Evolutionary conservation across 2,888 invertebrate genomes (phyloP).

Genomic region (Calameuta idolon): DNA sequence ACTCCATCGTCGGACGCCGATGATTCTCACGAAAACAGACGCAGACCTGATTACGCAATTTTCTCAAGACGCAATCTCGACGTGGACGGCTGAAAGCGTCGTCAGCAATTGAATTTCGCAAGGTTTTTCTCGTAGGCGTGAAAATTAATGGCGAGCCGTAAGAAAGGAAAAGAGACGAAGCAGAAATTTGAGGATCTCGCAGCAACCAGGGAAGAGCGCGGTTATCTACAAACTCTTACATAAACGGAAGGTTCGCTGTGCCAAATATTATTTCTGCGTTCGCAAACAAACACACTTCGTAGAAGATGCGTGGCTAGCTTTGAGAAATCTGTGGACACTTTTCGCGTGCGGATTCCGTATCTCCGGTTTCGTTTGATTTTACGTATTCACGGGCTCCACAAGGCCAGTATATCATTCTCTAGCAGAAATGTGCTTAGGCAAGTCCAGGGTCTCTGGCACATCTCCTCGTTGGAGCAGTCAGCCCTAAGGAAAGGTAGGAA

Average conservation of each 20-base stretch:
- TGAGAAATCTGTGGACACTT: slow-evolving; percentile 6
- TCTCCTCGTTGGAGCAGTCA: too few species aligned
- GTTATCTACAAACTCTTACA: slow-evolving; percentile 31
- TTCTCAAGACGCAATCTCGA: neutral
- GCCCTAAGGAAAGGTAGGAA: too few species aligned
- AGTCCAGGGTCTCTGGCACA: too few species aligned
- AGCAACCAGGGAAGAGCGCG: neutral
- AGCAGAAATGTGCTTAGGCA: too few species aligned
- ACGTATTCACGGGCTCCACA: neutral
- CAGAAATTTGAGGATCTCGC: slow-evolving; percentile 11
- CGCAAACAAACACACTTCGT: slow-evolving; percentile 34
- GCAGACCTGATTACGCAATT: neutral
- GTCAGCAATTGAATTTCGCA: neutral
- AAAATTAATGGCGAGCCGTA: slow-evolving; percentile 21
- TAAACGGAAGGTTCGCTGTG: slow-evolving; percentile 43
- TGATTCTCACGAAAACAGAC: neutral
- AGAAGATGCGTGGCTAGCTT: neutral
- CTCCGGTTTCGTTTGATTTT: slow-evolving; percentile 18
- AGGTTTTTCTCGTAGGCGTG: neutral
- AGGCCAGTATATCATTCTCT: neutral
- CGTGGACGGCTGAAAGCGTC: neutral
- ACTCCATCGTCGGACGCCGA: neutral
- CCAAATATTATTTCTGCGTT: slow-evolving; percentile 54
- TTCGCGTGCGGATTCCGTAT: slow-evolving; percentile 21
- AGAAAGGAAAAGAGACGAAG: slow-evolving; percentile 6